Conservation (phyloP, 2,888 invertebrate genomes). For the Polydrusus pterygomalis region DNA sequence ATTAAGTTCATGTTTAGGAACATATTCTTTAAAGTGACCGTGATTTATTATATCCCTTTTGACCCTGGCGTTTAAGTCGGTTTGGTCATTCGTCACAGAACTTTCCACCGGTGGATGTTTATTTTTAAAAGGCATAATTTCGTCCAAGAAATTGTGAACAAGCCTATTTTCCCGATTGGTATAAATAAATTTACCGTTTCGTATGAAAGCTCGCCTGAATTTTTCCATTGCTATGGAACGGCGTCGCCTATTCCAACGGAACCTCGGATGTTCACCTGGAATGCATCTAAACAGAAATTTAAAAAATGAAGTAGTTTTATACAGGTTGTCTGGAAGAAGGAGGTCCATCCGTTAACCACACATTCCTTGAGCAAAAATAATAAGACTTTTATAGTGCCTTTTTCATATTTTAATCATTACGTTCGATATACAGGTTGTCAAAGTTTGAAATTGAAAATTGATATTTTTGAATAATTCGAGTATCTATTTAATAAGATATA, state of each 20-base stretch:
- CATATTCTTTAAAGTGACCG: not conserved
- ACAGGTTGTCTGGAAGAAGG: too few relatives aligned
- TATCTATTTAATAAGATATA: too few relatives aligned
- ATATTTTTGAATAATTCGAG: too few relatives aligned
- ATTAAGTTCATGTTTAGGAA: not conserved
- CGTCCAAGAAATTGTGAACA: conserved; percentile 71
- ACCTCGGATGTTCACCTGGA: conserved; percentile 89
- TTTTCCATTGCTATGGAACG: conserved; percentile 74
- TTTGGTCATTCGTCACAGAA: not conserved
- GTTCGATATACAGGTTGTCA: too few relatives aligned
- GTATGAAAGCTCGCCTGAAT: conserved; percentile 65
- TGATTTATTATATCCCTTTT: not conserved
- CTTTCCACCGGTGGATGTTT: not conserved
- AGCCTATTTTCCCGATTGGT: conserved; percentile 59
- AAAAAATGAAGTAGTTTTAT: too few relatives aligned
- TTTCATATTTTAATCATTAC: too few relatives aligned
- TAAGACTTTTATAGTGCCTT: too few relatives aligned
- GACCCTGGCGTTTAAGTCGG: not conserved
- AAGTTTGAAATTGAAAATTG: too few relatives aligned
- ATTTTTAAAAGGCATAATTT: conserved; percentile 22
- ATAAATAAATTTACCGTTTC: conserved; percentile 63
- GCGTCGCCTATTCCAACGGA: conserved; percentile 85
- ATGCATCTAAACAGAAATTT: conserved; percentile 78
- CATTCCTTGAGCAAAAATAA: too few relatives aligned
- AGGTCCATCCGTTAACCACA: too few relatives aligned